Percentiles rank a stretch among this genome's conserved stretches.
phyloP scores from a whole-genome alignment of 2,888 invertebrate genomes.

The Hylaea fasciaria region DNA sequence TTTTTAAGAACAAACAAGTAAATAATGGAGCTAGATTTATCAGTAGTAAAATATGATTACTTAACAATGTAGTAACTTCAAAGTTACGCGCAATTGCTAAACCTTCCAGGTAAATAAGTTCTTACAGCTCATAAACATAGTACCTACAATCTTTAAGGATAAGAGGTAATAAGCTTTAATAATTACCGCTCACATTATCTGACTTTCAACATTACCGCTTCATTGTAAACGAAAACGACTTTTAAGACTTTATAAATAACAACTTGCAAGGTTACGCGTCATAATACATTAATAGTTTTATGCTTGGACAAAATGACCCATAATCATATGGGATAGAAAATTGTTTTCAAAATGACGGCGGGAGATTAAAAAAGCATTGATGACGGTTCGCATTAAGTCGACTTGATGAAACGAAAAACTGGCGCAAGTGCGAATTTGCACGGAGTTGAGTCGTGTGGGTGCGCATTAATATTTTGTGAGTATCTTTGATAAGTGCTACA shows the following conservation, averaged over 20 bases:
- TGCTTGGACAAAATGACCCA: constrained; percentile 75
- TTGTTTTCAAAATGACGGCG: constrained; percentile 77
- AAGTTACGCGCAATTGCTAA: background rate
- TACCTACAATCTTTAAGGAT: background rate
- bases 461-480: constrained; percentile 57
- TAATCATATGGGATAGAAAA: constrained; percentile 83
- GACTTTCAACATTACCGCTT: constrained; percentile 20
- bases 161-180: constrained; percentile 25
- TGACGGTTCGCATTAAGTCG: constrained; percentile 68
- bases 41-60: too few relatives aligned
- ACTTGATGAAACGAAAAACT: constrained; percentile 76
- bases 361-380: constrained; percentile 68
- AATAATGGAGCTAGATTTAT: too few relatives aligned
- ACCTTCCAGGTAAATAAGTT: constrained; percentile 2
- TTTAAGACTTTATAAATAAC: constrained; percentile 35
- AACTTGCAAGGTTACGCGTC: constrained; percentile 50
- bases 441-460: constrained; percentile 51
- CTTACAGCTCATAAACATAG: constrained; percentile 9
- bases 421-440: constrained; percentile 65
- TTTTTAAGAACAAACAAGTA: too few relatives aligned
- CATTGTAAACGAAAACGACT: constrained; percentile 29
- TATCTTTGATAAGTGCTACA: constrained; percentile 69
- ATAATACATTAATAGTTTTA: constrained; percentile 80
- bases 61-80: background rate
- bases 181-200: constrained; percentile 30